phyloP scores from a whole-genome alignment of 2,888 invertebrate genomes.

The Orchestes rusci region DNA sequence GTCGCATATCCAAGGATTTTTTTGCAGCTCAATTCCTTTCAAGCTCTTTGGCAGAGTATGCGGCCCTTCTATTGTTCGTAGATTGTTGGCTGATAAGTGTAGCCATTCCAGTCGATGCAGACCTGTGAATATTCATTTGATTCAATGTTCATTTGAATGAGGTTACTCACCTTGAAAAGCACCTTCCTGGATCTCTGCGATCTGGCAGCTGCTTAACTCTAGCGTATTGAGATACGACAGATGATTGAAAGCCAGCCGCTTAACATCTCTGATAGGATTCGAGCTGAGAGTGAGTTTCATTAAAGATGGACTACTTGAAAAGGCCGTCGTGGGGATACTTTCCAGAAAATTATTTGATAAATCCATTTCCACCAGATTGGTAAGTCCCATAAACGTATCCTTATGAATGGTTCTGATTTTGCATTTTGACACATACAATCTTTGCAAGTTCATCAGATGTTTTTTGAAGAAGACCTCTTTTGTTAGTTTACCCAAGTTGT shows the following conservation, averaged over 20 bases:
- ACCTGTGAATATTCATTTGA: constrained; percentile 36
- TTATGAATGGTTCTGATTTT: constrained; percentile 70
- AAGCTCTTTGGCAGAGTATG: constrained; percentile 67
- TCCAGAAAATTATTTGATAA: constrained; percentile 75
- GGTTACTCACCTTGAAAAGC: constrained; percentile 63
- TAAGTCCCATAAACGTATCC: constrained; percentile 75
- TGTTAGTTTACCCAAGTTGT: constrained; percentile 69
- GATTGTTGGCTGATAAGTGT: constrained; percentile 71
- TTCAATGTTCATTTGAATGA: neutral
- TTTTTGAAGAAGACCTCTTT: constrained; percentile 73
- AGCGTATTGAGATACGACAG: constrained; percentile 70
- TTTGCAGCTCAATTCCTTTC: constrained; percentile 68
- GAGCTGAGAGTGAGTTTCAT: constrained; percentile 77
- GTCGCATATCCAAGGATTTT: constrained; percentile 86
- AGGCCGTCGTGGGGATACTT: constrained; percentile 70
- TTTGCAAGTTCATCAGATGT: constrained; percentile 77
- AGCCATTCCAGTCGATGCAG: constrained; percentile 78
- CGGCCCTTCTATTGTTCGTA: constrained; percentile 64
- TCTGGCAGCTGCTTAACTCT: constrained; percentile 74
- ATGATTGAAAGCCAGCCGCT: constrained; percentile 65
- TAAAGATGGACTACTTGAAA: constrained; percentile 69
- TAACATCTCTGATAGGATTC: constrained; percentile 72
- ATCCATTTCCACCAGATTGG: constrained; percentile 84
- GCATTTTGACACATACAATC: constrained; percentile 74
- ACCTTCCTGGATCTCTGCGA: constrained; percentile 68